Percentiles rank a stretch among this genome's conserved stretches.
Evolutionary conservation across 1,140 invertebrate genomes (phyloP).

Genomic region (Maconellicoccus hirsutus): DNA sequence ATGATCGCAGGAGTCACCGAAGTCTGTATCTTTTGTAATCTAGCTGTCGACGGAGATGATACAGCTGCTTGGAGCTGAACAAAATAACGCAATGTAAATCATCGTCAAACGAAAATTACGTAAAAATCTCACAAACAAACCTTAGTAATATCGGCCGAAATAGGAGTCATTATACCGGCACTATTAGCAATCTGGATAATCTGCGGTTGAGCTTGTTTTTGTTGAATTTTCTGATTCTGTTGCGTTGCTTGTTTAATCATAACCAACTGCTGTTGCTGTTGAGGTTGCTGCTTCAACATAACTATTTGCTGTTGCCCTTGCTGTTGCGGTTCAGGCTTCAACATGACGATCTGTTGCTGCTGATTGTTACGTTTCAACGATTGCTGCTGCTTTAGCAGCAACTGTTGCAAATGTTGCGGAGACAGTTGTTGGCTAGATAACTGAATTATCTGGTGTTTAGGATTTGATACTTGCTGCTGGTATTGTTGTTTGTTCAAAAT

Average conservation of each 20-base stretch:
- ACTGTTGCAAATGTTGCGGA: background rate
- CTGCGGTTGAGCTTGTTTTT: background rate
- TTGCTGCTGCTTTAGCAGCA: constrained; percentile 4
- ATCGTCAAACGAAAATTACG: no score
- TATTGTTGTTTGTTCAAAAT: constrained; percentile 13
- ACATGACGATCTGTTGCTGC: constrained; percentile 10
- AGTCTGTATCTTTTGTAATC: constrained; percentile 1
- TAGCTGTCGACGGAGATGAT: background rate
- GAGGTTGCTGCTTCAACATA: constrained; percentile 13
- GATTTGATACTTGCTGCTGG: background rate
- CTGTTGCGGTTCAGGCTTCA: background rate
- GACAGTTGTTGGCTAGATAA: background rate
- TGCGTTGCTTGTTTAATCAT: constrained; percentile 10
- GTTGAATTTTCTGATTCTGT: background rate
- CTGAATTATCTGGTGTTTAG: constrained; percentile 10
- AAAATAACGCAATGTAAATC: background rate
- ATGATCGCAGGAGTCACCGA: background rate
- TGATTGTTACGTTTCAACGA: background rate
- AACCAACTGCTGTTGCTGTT: constrained; percentile 5
- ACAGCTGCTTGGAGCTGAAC: background rate
- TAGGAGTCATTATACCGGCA: background rate
- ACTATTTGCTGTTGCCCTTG: background rate
- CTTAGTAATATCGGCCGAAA: background rate
- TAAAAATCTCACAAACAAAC: no score
- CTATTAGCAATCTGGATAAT: constrained; percentile 11